Evolutionary conservation across 1,140 invertebrate species (phyloP).

Genomic region (Melitaea cinxia): DNA sequence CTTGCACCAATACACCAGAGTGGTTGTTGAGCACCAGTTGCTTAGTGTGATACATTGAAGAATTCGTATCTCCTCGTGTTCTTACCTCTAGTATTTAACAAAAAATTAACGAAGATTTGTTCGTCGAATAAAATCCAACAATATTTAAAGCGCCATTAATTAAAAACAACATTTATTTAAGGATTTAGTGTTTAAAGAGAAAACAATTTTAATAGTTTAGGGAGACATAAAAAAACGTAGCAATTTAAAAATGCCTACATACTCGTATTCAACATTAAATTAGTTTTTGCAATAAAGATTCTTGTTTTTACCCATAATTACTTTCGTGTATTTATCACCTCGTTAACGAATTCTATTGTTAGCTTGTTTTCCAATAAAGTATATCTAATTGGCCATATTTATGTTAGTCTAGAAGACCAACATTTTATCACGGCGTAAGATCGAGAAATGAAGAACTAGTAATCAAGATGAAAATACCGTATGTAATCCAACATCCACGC

Average conservation of each 20-base stretch:
- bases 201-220: neutral
- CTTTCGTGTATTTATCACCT: conserved; percentile 11
- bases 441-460: conserved; percentile 1
- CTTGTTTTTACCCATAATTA: conserved; percentile 1
- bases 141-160: neutral
- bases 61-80: too few species aligned
- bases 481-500: conserved; percentile 16
- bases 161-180: neutral
- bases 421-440: conserved; percentile 7
- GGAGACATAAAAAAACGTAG: neutral
- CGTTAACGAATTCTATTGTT: conserved; percentile 12
- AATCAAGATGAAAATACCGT: conserved; percentile 12
- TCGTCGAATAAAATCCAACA: neutral
- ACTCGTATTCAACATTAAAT: neutral
- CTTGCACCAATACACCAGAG: too few species aligned
- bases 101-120: too few species aligned
- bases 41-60: too few species aligned
- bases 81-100: too few species aligned
- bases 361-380: conserved; percentile 12
- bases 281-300: neutral
- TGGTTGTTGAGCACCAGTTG: too few species aligned
- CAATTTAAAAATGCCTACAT: neutral
- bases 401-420: neutral
- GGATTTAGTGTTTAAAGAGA: neutral
- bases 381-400: conserved; percentile 11